A percentile compares a stretch with the other conserved stretches of the same genome.
These are phyloP conservation scores for Chelonus insularis DNA, from an alignment of 1,140 invertebrate species.

Conservation along the genomic window DNA sequence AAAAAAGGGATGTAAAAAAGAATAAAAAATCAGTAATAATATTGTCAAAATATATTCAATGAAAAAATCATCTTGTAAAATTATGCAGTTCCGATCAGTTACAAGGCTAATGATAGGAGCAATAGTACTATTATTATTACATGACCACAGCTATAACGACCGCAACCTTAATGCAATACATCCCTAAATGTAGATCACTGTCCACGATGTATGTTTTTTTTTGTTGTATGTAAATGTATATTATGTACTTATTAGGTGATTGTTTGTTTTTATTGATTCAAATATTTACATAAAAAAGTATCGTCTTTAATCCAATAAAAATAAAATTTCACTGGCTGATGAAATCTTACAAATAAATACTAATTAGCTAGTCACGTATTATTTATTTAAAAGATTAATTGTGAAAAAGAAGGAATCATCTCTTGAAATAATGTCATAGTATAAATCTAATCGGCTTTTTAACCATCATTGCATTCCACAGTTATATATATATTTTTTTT, in stretches of 20 bases:
- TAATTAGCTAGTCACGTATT: too few relatives aligned
- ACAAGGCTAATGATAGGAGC: constrained; percentile 33
- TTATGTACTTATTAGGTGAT: constrained; percentile 16
- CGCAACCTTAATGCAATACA: constrained; percentile 49
- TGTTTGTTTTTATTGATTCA: too few relatives aligned
- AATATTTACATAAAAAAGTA: too few relatives aligned
- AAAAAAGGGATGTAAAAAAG: constrained; percentile 22
- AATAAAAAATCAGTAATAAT: constrained; percentile 28
- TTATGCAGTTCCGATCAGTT: constrained; percentile 14
- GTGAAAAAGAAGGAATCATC: too few relatives aligned
- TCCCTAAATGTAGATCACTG: constrained; percentile 40
- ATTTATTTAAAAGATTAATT: too few relatives aligned
- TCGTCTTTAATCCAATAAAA: too few relatives aligned
- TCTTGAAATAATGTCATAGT: too few relatives aligned
- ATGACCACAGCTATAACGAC: constrained; percentile 38
- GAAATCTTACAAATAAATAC: too few relatives aligned
- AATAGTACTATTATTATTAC: constrained; percentile 45
- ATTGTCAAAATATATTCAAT: constrained; percentile 54
- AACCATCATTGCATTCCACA: too few relatives aligned
- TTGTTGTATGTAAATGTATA: constrained; percentile 12
- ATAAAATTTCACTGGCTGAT: too few relatives aligned
- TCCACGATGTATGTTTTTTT: constrained; percentile 31
- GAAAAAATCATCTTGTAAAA: constrained; percentile 52
- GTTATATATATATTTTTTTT: too few relatives aligned
- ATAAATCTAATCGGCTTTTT: too few relatives aligned